These are phyloP conservation scores for Tenthredo amoena DNA, from an alignment of 2,888 invertebrate genomes.

Conservation along the genomic window DNA sequence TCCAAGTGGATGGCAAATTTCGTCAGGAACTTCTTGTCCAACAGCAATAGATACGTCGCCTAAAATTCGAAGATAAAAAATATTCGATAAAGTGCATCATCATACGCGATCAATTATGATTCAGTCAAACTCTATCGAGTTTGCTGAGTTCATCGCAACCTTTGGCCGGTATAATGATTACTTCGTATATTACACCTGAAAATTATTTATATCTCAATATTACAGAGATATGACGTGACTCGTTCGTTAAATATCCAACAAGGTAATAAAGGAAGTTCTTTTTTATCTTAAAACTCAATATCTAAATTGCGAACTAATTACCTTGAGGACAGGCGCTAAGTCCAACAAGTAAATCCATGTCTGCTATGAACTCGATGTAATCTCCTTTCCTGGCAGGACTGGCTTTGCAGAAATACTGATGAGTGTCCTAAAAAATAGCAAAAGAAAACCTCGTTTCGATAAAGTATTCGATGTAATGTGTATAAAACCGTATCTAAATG, in stretches of 20 bases:
- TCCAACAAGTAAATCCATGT: slow-evolving; percentile 79
- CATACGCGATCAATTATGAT: slow-evolving; percentile 35
- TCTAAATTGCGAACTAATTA: slow-evolving; percentile 46
- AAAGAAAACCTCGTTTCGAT: not conserved
- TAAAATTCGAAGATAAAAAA: slow-evolving; percentile 51
- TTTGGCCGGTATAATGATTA: slow-evolving; percentile 13
- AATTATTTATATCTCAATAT: slow-evolving; percentile 23
- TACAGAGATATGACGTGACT: not conserved
- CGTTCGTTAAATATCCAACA: not conserved
- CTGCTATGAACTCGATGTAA: slow-evolving; percentile 79
- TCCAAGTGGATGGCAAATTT: slow-evolving; percentile 76
- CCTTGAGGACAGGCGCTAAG: slow-evolving; percentile 78
- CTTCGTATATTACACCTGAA: not conserved
- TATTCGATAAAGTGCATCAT: not conserved
- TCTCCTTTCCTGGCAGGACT: slow-evolving; percentile 79
- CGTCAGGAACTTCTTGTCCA: slow-evolving; percentile 76
- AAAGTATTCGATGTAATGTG: not conserved
- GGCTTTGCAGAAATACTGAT: slow-evolving; percentile 79
- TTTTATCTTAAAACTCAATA: slow-evolving; percentile 3
- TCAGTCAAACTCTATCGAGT: slow-evolving; percentile 26
- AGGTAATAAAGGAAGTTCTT: slow-evolving; percentile 1
- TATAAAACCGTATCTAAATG: not conserved
- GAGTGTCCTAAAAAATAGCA: slow-evolving; percentile 72
- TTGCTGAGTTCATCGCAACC: slow-evolving; percentile 20
- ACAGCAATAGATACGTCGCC: slow-evolving; percentile 78